Evolutionary conservation across 2,888 invertebrate species (phyloP), one percentile per base, ranked within the genome.

Genomic region (Archips xylosteana): DNA sequence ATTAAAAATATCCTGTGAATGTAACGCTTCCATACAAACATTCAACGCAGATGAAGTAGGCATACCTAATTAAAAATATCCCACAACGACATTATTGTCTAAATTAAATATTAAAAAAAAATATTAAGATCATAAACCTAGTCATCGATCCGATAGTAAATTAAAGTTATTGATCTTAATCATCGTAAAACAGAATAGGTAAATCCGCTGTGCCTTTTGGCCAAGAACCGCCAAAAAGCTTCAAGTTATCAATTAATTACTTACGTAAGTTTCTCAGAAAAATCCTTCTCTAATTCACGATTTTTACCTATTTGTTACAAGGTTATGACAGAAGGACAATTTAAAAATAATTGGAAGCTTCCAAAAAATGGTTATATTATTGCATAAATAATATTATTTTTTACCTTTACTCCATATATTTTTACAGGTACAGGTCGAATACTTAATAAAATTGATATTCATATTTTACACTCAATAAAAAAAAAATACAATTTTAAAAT

Each of bases 111-210:
- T 45, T 45, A 45, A 45, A 45, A 13, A 47, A 47, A 47, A 86
- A 81, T 74, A 81, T 15, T 23, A 23, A 9, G 9, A 54, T 23
- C 13, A 84, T 82, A 81, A 74, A 73, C 71, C 62, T 78, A 82
- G 71, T 66, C 75, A 87, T 83, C 77, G 71, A 75, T 79, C 70
- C 75, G 79, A 85, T 89, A 87, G 90, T 83, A 89, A 88, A 84
- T 85, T n/a, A n/a, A 87, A 86, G 85, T 88, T 88, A 87, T 89
- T 85, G 86, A 85, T 47, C 47, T 47, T n/a, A 32, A 89, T 85
- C 85, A 85, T 47, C 47, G 47, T 47, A 13, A 90, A 91, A 89
- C 85, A 87, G 83, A 89, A 89, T 32, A 57, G 57, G 57, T 86
- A 87, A 84, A 81, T 83, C 82, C 81, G 82, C 81, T 82, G 87